Conservation (phyloP, 2,888 invertebrate genomes). For the Cataglyphis albicans region DNA sequence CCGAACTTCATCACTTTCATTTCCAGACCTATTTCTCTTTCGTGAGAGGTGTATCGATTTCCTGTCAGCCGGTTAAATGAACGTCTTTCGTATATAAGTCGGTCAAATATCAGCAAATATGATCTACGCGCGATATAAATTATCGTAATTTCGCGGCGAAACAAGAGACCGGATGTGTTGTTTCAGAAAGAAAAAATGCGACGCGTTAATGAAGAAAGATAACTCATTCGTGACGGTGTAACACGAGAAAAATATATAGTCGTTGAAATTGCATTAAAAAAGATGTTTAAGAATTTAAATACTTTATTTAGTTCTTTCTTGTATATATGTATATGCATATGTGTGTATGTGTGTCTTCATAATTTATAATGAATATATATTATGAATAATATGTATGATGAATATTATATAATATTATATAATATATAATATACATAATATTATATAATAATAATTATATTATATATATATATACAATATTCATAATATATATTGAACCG, state of each 20-base stretch:
- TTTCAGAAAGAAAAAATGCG: neutral
- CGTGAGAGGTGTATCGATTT: slow-evolving; percentile 58
- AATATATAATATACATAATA: too few relatives aligned
- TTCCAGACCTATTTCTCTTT: slow-evolving; percentile 47
- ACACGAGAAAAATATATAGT: neutral
- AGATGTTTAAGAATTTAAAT: neutral
- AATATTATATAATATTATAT: too few relatives aligned
- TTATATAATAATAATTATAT: too few relatives aligned
- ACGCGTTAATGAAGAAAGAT: neutral
- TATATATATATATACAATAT: neutral
- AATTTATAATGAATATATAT: too few relatives aligned
- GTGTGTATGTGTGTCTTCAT: neutral
- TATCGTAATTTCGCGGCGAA: neutral
- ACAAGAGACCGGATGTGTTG: neutral
- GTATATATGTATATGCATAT: neutral
- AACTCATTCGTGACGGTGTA: neutral
- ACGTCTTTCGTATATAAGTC: slow-evolving; percentile 20
- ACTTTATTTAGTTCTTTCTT: neutral
- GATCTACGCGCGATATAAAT: slow-evolving; percentile 1
- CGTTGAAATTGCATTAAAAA: slow-evolving; percentile 5
- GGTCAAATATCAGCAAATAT: slow-evolving; percentile 1
- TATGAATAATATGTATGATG: too few relatives aligned
- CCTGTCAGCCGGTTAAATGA: slow-evolving; percentile 61
- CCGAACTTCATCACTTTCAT: slow-evolving; percentile 45
- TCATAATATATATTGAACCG: neutral